Evolutionary conservation across 2,797 vertebrate species (phyloP).

Genomic region (Rhinichthys osculus): DNA sequence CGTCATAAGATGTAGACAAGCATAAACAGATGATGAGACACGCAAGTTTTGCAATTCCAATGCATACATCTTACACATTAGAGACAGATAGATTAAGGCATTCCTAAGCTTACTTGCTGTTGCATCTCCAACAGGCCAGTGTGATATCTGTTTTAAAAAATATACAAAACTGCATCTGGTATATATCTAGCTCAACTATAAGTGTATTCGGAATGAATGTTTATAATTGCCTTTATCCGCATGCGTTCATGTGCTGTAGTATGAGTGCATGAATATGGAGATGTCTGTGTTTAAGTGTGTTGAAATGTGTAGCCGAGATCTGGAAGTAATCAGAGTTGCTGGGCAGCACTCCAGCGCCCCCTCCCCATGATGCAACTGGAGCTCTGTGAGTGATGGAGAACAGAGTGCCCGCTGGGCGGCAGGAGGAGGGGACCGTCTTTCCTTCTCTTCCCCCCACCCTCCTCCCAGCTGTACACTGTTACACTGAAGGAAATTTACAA

Average conservation of each 20-base stretch:
- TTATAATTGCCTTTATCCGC: constrained; percentile 1
- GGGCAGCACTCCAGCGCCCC: constrained; percentile 66
- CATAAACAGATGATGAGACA: constrained; percentile 39
- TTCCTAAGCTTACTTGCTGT: not conserved
- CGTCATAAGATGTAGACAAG: constrained; percentile 5
- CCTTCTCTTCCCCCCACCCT: not conserved
- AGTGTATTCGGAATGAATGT: not conserved
- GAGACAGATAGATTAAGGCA: not conserved
- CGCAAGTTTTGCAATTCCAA: constrained; percentile 44
- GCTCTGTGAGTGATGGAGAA: constrained; percentile 66
- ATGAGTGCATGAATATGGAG: constrained; percentile 46
- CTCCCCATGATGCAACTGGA: constrained; percentile 81
- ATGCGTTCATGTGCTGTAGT: constrained; percentile 35
- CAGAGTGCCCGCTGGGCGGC: constrained; percentile 58
- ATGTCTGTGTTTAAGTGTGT: constrained; percentile 56
- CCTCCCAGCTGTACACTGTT: not conserved
- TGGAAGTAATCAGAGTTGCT: constrained; percentile 82
- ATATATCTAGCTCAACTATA: not conserved
- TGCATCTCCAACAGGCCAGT: not conserved
- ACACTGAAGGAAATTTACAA: constrained; percentile 22
- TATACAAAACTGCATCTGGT: not conserved
- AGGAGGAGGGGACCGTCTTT: constrained; percentile 43
- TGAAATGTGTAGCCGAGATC: constrained; percentile 65
- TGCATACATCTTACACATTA: not conserved
- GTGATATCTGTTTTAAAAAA: not conserved